These are phyloP conservation scores for Pangasius krempfi DNA, from an alignment of 2,797 vertebrate genomes.

Conservation along the genomic window DNA sequence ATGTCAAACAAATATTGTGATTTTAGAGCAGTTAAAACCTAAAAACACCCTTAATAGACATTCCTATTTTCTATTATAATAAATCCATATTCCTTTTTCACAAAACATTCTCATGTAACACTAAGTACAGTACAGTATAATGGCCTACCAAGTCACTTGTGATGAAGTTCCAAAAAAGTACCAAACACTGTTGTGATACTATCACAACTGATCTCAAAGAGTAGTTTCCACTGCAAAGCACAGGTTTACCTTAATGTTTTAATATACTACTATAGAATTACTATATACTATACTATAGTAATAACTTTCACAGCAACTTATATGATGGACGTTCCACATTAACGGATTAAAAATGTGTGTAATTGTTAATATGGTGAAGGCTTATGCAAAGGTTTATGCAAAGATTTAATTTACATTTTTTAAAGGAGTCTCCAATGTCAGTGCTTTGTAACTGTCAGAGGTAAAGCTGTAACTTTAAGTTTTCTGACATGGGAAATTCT, in stretches of 20 bases:
- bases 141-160: neutral
- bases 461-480: neutral
- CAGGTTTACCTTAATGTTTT: neutral
- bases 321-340: neutral
- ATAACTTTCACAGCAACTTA: neutral
- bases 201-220: neutral
- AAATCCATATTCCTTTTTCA: neutral
- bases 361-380: neutral
- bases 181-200: neutral
- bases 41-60: neutral
- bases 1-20: neutral
- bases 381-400: too few relatives aligned
- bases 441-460: neutral
- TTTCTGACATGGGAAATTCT: neutral
- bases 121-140: neutral
- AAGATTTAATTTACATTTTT: neutral
- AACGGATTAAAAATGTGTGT: neutral
- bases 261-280: neutral
- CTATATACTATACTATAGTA: neutral
- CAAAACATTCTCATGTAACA: neutral
- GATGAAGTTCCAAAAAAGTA: neutral
- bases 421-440: neutral
- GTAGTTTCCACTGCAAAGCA: neutral
- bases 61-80: neutral
- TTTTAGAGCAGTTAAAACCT: neutral